Evolutionary conservation across 2,888 invertebrate species (phyloP).

Genomic region (Hofmannophila pseudospretella): DNA sequence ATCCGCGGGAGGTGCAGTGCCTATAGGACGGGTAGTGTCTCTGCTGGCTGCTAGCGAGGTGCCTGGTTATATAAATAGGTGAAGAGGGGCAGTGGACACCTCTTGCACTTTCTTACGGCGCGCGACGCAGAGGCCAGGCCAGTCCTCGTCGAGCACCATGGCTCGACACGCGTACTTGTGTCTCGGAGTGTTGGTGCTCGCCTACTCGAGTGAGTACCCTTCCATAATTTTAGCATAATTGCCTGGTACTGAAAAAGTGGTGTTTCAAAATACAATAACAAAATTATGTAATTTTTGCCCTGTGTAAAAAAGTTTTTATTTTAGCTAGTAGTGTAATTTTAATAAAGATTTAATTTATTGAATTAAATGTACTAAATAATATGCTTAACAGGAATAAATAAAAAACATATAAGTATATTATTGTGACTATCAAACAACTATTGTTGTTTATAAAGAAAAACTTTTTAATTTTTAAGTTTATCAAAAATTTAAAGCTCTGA

Average conservation of each 20-base stretch:
- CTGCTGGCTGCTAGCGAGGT: slow-evolving; percentile 42
- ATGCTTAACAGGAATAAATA: too few species aligned
- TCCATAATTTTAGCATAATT: not conserved
- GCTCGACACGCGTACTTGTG: slow-evolving; percentile 75
- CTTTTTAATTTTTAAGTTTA: too few species aligned
- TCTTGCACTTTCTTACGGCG: slow-evolving; percentile 73
- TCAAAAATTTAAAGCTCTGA: too few species aligned
- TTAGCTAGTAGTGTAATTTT: too few species aligned
- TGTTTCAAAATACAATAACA: not conserved
- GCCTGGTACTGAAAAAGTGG: not conserved
- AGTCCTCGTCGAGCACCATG: slow-evolving; percentile 75
- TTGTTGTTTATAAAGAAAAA: too few species aligned
- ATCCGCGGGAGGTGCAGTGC: slow-evolving; percentile 43
- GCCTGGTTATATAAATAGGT: slow-evolving; percentile 74
- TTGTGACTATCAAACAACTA: too few species aligned
- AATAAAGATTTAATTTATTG: too few species aligned
- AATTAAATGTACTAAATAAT: too few species aligned
- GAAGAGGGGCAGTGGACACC: slow-evolving; percentile 73
- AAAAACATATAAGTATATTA: too few species aligned
- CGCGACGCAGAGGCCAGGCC: slow-evolving; percentile 46
- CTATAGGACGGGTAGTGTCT: slow-evolving; percentile 49
- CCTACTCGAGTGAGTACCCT: slow-evolving; percentile 67
- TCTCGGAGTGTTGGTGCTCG: slow-evolving; percentile 66
- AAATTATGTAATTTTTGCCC: not conserved
- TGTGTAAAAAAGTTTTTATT: too few species aligned